Evolutionary conservation across 2,888 invertebrate species (phyloP), one percentile per base, ranked within the genome.

Genomic region (Drepana falcataria): DNA sequence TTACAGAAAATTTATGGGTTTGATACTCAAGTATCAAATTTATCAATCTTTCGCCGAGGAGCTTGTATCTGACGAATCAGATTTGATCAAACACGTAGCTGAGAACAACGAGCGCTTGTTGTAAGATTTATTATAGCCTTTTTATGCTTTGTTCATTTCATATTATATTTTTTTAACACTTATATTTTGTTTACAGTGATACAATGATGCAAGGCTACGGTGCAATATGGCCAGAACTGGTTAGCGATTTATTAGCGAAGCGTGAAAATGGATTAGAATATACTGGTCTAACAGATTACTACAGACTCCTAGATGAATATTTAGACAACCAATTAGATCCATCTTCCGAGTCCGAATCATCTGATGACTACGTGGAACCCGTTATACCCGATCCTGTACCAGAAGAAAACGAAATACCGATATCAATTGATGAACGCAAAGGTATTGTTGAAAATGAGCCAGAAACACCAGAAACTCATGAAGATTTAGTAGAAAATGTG

Each of bases 21-120:
- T 86, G 1, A 85, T 93, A 56, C 66, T 93, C 34, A 93, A 93
- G 65, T 93, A 93, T 65, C 93, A 93, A 80, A 80, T 93, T 33
- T 84, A 92, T 54, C 89, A 92, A 59, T 86, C 89, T 3, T 88
- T 84, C 68, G 90, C 90, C 21, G 87, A 90, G 64, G 92, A 92
- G 60, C 76, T 91, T 7, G 69, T 75, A 51, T 83, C 82, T 3
- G 87, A 87, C 66, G 86, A 91, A 53, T 84, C 75, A 7, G 91
- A 92, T 72, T 73, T 91, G 60, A 75, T 89, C 7, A 63, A 81
- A 63, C 87, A 91, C 59, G 76, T 91, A 35, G 79, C 83, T 35
- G 77, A 81, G 59, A 84, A 80, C 56, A 87, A 83, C 59, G 78
- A 79, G 40, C 79, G 91, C 33, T 69, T 91, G 35, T 68, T 85